phyloP scores from a whole-genome alignment of 2,888 invertebrate genomes.

The Ashinkailepas kermadecensis region DNA sequence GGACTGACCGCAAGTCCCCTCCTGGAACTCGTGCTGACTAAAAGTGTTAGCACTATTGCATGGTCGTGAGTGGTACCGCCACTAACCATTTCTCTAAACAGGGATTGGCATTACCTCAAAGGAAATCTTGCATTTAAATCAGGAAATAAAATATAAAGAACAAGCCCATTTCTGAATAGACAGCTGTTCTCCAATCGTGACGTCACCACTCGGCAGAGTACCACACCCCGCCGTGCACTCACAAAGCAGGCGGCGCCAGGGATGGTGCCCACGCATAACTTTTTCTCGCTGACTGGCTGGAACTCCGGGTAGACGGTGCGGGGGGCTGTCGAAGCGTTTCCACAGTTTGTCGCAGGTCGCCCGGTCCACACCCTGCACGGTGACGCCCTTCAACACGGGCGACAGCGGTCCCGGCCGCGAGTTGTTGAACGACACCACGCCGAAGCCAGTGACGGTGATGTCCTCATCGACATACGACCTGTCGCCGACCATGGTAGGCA shows the following conservation, averaged over 20 bases:
- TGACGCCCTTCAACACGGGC: neutral
- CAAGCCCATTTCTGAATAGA: too few relatives aligned
- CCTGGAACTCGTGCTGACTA: too few relatives aligned
- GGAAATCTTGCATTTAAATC: too few relatives aligned
- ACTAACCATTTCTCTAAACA: neutral
- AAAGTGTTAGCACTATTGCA: too few relatives aligned
- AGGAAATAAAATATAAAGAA: too few relatives aligned
- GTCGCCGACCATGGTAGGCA: too few relatives aligned
- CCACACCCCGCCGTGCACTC: neutral
- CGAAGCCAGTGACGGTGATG: neutral
- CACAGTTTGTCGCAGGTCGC: neutral
- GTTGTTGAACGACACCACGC: neutral
- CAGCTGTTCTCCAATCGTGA: too few relatives aligned
- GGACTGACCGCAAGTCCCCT: too few relatives aligned
- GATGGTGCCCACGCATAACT: neutral
- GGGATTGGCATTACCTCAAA: neutral
- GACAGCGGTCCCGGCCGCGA: neutral
- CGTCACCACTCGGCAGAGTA: too few relatives aligned
- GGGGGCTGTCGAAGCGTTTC: neutral
- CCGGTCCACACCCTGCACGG: neutral
- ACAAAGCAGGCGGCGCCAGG: neutral
- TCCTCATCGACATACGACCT: neutral
- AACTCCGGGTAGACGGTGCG: slow-evolving; percentile 5
- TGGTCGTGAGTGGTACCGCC: too few relatives aligned
- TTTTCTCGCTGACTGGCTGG: neutral